Evolutionary conservation across 2,797 vertebrate genomes (phyloP).

Genomic region (Siniperca obscura): DNA sequence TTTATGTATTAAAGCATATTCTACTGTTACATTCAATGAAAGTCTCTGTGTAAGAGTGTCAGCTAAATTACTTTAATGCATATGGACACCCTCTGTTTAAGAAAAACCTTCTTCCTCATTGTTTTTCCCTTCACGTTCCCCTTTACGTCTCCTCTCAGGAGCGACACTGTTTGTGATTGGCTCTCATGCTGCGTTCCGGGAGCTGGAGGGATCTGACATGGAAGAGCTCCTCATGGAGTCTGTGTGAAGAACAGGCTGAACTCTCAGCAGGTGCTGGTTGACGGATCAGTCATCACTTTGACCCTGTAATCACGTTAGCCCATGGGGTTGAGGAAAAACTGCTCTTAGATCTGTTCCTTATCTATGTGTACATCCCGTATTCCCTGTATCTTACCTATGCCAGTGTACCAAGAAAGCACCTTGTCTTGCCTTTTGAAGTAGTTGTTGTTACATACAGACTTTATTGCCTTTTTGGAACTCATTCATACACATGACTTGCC

Average conservation of each 20-base stretch:
- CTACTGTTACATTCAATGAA: neutral
- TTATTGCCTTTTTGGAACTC: conserved; percentile 23
- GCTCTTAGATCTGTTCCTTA: conserved; percentile 30
- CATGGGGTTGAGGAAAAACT: conserved; percentile 16
- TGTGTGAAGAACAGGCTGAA: conserved; percentile 80
- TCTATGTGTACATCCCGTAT: conserved; percentile 34
- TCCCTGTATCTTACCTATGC: conserved; percentile 22
- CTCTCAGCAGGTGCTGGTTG: conserved; percentile 37
- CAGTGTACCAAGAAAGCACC: conserved; percentile 39
- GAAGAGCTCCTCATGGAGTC: conserved; percentile 93
- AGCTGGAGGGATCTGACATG: conserved; percentile 85
- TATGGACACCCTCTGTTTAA: neutral
- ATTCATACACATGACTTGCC: conserved; percentile 11
- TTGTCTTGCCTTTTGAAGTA: conserved; percentile 42
- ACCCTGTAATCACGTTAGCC: conserved; percentile 48
- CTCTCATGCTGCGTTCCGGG: conserved; percentile 91
- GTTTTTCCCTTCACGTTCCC: conserved; percentile 20
- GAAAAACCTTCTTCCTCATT: neutral
- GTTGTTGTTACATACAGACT: conserved; percentile 56
- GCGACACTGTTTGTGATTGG: conserved; percentile 93
- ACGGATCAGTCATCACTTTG: conserved; percentile 44
- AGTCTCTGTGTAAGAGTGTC: neutral
- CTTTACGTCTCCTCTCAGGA: conserved; percentile 78
- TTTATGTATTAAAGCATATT: neutral
- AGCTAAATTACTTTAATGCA: neutral